Base-by-base conservation (phyloP, 64 coral and sea anemone species). In the Stylophora pistillata region DNA sequence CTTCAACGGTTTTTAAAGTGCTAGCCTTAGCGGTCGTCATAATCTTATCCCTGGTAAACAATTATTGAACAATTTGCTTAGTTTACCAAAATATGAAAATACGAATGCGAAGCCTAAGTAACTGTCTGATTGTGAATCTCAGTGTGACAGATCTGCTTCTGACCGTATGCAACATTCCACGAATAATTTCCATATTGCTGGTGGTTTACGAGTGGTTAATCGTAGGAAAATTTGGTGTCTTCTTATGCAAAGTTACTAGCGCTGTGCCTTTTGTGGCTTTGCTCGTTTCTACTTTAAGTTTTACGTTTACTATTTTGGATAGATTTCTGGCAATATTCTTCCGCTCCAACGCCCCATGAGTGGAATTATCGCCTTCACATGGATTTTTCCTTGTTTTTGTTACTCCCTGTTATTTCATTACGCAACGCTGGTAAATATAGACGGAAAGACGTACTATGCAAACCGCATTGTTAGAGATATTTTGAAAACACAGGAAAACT, bases 81-180 rank as follows among this genome's bases (percentile, higher is more conserved):
- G 64, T 94, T 2, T 76, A 86, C 54, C 90, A 47, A 56, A 90
- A 91, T 47, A 72, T 68, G 30, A 81, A 78, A 69, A 87, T 61
- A 56, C 58, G 93, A 86, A 75, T 66, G 52, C 81, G 64, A 11
- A 78, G 62, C 10, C 81, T 86, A 0, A 91, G 93, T 30, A 90
- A 94, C 16, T 74, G 73, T 26, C 86, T 94, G 33, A 74, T 94
- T 41, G 81, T 94, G 0, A 94, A 94, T 23, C 84, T 91, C n/a
- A 60, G 73, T 15, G 47, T 90, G 17, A 84, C 88, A 33, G 93
- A 94, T 73, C 61, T 91, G 6, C 52, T 94, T 37, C 28, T 91
- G 0, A 86, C 93, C 2, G 47, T 94, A n/a, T 84, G 85, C 37
- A 94, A 90, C 5, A 80, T 94, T 65, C 81, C 93, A 10, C 57